Percentiles rank a stretch among this genome's conserved stretches.
Conservation (phyloP, 2,797 vertebrate genomes). For the Diplodus puntazzo region DNA sequence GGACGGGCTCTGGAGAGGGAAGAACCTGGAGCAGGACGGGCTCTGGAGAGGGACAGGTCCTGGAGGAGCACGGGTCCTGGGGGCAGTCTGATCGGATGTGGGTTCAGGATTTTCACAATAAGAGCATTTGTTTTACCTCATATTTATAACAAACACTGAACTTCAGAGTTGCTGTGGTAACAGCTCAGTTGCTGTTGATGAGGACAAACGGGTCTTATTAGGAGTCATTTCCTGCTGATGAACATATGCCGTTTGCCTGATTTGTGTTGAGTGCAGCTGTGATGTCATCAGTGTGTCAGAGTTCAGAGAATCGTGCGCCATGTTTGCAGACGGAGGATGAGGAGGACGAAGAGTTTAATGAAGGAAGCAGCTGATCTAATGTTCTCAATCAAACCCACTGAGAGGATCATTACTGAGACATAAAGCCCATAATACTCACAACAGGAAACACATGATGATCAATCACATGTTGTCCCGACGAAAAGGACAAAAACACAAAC, state of each 20-base stretch:
- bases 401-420: conserved; percentile 1
- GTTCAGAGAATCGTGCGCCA: conserved; percentile 39
- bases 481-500: too few species aligned
- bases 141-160: too few species aligned
- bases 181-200: conserved; percentile 2
- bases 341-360: conserved; percentile 18
- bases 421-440: background rate
- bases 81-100: too few species aligned
- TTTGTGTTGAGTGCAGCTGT: conserved; percentile 30
- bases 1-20: too few species aligned
- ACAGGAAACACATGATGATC: background rate
- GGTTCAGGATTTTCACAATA: too few species aligned
- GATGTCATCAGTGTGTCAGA: conserved; percentile 34
- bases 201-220: conserved; percentile 35
- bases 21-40: too few species aligned
- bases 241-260: conserved; percentile 15
- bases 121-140: too few species aligned
- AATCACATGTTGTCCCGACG: too few species aligned
- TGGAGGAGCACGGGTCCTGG: too few species aligned
- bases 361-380: conserved; percentile 45
- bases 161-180: background rate
- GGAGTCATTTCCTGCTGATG: conserved; percentile 38
- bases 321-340: conserved; percentile 10
- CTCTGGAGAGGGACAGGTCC: too few species aligned
- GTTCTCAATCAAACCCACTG: conserved; percentile 44